Evolutionary conservation across 2,888 invertebrate species (phyloP).

Genomic region (Gnatocerus cornutus): DNA sequence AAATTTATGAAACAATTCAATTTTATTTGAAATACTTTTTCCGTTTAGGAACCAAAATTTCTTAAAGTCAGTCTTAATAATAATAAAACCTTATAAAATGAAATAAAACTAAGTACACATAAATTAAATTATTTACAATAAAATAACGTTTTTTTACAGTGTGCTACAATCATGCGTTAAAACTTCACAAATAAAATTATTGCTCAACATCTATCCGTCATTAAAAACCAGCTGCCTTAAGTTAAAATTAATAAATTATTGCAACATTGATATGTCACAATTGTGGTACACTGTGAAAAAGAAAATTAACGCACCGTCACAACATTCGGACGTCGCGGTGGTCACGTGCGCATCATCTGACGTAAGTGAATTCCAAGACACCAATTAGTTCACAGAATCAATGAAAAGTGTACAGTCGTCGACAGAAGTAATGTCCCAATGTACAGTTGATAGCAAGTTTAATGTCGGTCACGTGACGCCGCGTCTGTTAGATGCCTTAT

Average conservation of each 20-base stretch:
- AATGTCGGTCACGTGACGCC: background rate
- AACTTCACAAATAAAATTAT: constrained; percentile 21
- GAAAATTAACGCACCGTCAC: background rate
- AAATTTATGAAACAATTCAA: constrained; percentile 47
- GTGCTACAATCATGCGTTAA: constrained; percentile 58
- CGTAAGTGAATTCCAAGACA: constrained; percentile 15
- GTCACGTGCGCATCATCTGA: constrained; percentile 15
- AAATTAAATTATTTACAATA: constrained; percentile 66
- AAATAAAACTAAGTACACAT: constrained; percentile 64
- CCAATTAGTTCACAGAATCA: constrained; percentile 15
- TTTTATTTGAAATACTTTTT: constrained; percentile 67
- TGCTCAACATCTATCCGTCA: constrained; percentile 21
- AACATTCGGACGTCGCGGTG: constrained; percentile 12
- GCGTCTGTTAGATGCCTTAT: constrained; percentile 26
- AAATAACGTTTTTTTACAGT: constrained; percentile 61
- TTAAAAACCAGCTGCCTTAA: constrained; percentile 27
- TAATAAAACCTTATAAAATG: constrained; percentile 64
- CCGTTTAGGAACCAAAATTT: constrained; percentile 71
- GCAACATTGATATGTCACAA: constrained; percentile 43
- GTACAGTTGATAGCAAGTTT: background rate
- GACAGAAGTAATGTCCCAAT: background rate
- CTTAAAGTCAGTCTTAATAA: constrained; percentile 71
- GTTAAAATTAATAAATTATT: constrained; percentile 22
- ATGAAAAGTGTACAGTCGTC: background rate
- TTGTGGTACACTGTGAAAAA: constrained; percentile 49